Conservation (phyloP, 2,113 vertebrate genomes). For the Chloebia gouldiae region DNA sequence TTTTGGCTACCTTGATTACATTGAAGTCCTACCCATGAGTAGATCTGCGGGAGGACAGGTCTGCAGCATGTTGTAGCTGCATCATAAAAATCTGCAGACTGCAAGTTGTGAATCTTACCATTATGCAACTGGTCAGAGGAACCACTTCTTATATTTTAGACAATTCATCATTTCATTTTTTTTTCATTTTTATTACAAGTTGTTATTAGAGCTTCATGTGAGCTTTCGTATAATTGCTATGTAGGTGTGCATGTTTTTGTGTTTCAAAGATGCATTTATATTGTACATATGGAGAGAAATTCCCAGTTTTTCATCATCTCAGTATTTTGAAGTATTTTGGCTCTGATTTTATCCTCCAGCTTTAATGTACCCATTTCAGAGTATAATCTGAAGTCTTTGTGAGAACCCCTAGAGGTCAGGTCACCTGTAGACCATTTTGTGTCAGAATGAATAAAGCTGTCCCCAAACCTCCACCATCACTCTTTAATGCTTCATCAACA, state of each 20-base stretch:
- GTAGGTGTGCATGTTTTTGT: neutral
- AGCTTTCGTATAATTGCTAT: neutral
- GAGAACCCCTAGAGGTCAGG: neutral
- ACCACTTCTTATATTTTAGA: neutral
- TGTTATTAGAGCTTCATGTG: neutral
- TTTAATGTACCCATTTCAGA: neutral
- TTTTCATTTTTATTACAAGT: neutral
- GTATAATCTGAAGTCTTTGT: neutral
- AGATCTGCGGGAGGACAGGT: neutral
- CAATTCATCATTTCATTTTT: neutral
- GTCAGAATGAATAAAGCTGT: neutral
- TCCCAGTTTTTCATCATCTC: neutral
- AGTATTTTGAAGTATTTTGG: neutral
- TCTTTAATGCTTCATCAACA: neutral
- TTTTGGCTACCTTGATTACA: neutral
- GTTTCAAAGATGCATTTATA: neutral
- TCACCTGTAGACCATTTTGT: neutral
- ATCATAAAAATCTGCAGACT: neutral
- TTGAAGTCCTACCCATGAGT: neutral
- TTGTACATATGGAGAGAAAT: neutral
- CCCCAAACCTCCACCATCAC: neutral
- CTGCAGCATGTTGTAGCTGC: neutral
- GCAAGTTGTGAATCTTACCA: neutral
- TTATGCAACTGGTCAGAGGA: neutral
- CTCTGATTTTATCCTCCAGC: neutral